These are phyloP conservation scores for Brachynemurus nebulosus DNA, from an alignment of 2,888 invertebrate species.

Conservation along the genomic window DNA sequence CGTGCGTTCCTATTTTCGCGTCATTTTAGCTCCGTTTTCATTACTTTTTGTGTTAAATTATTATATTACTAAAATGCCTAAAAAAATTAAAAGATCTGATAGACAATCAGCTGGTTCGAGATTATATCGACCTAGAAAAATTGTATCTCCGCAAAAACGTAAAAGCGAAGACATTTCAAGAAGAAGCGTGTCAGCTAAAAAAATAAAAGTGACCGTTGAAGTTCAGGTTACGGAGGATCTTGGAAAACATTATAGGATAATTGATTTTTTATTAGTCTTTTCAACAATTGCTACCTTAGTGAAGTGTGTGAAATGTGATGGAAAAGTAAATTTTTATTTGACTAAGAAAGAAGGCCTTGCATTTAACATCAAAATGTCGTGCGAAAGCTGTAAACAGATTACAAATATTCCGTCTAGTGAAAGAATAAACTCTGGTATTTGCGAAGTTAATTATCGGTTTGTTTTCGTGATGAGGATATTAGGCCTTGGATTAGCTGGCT, in stretches of 20 bases:
- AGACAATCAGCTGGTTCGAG: conserved; percentile 16
- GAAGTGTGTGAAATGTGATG: conserved; percentile 17
- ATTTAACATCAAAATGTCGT: conserved; percentile 16
- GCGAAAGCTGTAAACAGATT: conserved; percentile 16
- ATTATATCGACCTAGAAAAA: conserved; percentile 17
- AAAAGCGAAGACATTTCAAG: conserved; percentile 15
- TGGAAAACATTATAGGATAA: conserved; percentile 17
- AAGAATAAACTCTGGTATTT: conserved; percentile 15
- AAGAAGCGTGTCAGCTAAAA: conserved; percentile 17
- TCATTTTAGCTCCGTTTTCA: conserved; percentile 17
- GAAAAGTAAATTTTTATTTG: conserved; percentile 14
- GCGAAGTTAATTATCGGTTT: conserved; percentile 17
- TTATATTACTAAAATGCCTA: conserved; percentile 15
- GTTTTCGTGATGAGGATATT: conserved; percentile 18
- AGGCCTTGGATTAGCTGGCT: conserved; percentile 16
- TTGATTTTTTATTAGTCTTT: conserved; percentile 18
- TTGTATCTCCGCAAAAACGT: conserved; percentile 14
- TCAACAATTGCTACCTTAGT: conserved; percentile 17
- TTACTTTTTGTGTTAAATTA: conserved; percentile 16
- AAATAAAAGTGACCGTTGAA: conserved; percentile 17
- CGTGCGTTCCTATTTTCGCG: conserved; percentile 15
- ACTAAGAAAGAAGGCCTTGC: conserved; percentile 15
- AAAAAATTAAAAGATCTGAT: conserved; percentile 17
- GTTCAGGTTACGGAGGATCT: conserved; percentile 15
- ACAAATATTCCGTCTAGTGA: conserved; percentile 14